phyloP scores from a whole-genome alignment of 2,888 invertebrate species.

The Macaria liturata region DNA sequence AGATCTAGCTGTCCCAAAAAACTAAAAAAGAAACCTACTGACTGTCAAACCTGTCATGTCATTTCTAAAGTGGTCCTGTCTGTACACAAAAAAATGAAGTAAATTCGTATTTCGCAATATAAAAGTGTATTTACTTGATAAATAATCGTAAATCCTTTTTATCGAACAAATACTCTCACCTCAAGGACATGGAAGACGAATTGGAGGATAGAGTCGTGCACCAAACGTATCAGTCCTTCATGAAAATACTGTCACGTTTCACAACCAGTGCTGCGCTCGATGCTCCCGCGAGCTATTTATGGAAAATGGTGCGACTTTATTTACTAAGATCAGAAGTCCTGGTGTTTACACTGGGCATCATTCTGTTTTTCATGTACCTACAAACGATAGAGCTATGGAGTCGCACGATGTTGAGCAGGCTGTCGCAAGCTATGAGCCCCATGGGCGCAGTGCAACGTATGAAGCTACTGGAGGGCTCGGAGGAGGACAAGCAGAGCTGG shows the following conservation, averaged over 20 bases:
- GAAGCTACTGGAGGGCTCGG: slow-evolving; percentile 80
- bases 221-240: slow-evolving; percentile 93
- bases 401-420: slow-evolving; percentile 87
- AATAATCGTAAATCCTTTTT: slow-evolving; percentile 15
- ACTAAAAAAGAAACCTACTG: too few species aligned
- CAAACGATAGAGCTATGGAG: slow-evolving; percentile 94
- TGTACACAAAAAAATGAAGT: slow-evolving; percentile 15
- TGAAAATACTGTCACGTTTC: slow-evolving; percentile 93
- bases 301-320: slow-evolving; percentile 91
- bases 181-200: slow-evolving; percentile 93
- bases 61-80: neutral
- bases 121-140: slow-evolving; percentile 14
- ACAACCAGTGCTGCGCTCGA: slow-evolving; percentile 91
- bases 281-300: slow-evolving; percentile 89
- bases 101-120: slow-evolving; percentile 7
- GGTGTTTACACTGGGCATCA: slow-evolving; percentile 87
- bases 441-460: slow-evolving; percentile 84
- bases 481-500: slow-evolving; percentile 86
- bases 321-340: slow-evolving; percentile 91
- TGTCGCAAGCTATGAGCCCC: slow-evolving; percentile 86
- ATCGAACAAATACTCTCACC: slow-evolving; percentile 26
- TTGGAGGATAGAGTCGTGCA: slow-evolving; percentile 94
- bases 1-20: too few species aligned
- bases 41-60: too few species aligned
- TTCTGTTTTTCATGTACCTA: slow-evolving; percentile 90